Percentiles rank a stretch among this genome's conserved stretches.
phyloP scores from a whole-genome alignment of 1,140 invertebrate species.

The Helicorthomorpha holstii region DNA sequence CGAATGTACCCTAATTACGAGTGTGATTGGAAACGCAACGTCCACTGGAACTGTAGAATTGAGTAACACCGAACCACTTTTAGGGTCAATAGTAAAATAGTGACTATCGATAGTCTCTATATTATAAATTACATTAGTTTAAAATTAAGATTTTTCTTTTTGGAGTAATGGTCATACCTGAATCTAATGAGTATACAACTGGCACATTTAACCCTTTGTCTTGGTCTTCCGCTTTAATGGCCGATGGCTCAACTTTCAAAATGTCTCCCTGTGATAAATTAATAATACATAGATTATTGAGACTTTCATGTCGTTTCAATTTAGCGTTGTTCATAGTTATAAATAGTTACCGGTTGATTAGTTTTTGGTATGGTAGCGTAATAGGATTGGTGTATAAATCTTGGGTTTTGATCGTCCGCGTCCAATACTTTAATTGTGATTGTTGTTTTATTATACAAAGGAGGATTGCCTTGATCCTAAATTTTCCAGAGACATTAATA shows the following conservation, averaged over 20 bases:
- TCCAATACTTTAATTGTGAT: conserved; percentile 65
- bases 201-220: conserved; percentile 59
- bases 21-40: conserved; percentile 41
- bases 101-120: conserved; percentile 22
- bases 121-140: not conserved
- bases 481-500: not conserved
- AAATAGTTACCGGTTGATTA: conserved; percentile 32
- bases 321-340: not conserved
- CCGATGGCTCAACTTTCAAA: conserved; percentile 37
- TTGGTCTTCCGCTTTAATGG: conserved; percentile 56
- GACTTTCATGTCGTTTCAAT: not conserved
- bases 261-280: conserved; percentile 33
- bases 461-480: conserved; percentile 62
- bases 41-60: conserved; percentile 39
- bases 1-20: conserved; percentile 45
- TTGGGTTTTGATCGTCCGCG: conserved; percentile 81
- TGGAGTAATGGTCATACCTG: conserved; percentile 19
- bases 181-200: conserved; percentile 44
- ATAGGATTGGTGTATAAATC: conserved; percentile 58
- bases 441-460: conserved; percentile 49
- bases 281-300: not conserved
- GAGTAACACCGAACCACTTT: conserved; percentile 40
- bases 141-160: conserved; percentile 1
- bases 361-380: conserved; percentile 44
- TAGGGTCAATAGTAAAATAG: conserved; percentile 36